A percentile compares a stretch with the other conserved stretches of the same genome.
These are phyloP conservation scores for Dipus sagitta DNA, from an alignment of 2,797 vertebrate genomes.

Conservation along the genomic window DNA sequence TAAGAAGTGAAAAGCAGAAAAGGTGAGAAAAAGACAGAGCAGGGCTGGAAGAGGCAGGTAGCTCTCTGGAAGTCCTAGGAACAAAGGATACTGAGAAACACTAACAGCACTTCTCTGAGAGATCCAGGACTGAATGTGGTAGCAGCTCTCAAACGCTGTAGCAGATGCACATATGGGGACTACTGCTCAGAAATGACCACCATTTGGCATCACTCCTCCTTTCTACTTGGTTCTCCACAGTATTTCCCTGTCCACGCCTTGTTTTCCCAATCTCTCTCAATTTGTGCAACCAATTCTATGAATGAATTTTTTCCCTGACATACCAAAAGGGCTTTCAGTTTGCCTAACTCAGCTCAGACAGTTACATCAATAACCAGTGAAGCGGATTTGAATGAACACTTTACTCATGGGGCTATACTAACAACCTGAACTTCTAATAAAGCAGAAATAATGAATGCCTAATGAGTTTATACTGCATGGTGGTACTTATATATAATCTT, in stretches of 20 bases:
- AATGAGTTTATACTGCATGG: neutral
- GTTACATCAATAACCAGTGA: slow-evolving; percentile 12
- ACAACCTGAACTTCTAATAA: slow-evolving; percentile 36
- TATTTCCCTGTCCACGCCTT: neutral
- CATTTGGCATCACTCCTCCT: neutral
- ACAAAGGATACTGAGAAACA: neutral
- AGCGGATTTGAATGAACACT: slow-evolving; percentile 7
- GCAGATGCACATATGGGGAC: neutral
- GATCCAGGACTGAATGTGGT: neutral
- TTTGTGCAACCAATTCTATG: neutral
- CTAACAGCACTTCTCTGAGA: neutral
- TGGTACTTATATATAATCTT: neutral
- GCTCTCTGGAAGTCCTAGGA: neutral
- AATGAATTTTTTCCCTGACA: slow-evolving; percentile 57
- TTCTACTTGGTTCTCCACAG: neutral
- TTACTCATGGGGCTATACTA: slow-evolving; percentile 47
- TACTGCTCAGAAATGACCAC: neutral
- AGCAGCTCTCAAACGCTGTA: neutral
- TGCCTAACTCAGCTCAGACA: slow-evolving; percentile 15
- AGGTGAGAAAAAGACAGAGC: neutral
- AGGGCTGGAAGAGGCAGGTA: neutral
- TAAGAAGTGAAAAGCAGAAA: slow-evolving; percentile 1
- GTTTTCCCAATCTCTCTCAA: slow-evolving; percentile 15
- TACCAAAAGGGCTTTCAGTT: slow-evolving; percentile 5
- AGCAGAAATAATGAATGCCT: neutral